Conservation (phyloP, 2,113 vertebrate species). For the Ammospiza caudacuta region DNA sequence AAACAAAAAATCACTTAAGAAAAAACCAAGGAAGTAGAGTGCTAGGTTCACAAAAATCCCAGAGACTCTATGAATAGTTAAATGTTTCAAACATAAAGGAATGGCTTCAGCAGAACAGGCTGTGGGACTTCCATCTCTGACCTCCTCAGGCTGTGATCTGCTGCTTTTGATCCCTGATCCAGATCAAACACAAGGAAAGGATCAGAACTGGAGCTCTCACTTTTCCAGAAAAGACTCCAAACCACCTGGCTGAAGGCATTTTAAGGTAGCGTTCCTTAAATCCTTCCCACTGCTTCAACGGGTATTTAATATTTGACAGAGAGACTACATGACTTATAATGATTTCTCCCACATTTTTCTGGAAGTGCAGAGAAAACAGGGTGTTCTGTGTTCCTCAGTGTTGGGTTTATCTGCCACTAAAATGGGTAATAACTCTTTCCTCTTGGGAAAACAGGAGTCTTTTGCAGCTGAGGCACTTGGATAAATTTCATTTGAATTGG, state of each 20-base stretch:
- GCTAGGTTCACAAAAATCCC: not conserved
- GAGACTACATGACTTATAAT: not conserved
- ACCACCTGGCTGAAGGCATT: not conserved
- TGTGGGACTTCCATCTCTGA: not conserved
- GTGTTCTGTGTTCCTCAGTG: not conserved
- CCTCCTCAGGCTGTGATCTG: not conserved
- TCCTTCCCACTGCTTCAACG: not conserved
- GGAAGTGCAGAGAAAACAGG: not conserved
- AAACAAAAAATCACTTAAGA: not conserved
- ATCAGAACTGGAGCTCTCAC: not conserved
- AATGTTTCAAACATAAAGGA: not conserved
- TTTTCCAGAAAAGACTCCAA: not conserved
- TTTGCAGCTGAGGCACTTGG: not conserved
- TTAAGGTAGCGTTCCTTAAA: not conserved
- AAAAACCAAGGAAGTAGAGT: not conserved
- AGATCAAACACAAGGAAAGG: not conserved
- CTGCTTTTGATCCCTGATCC: not conserved
- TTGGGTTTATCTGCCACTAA: not conserved
- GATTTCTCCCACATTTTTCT: not conserved
- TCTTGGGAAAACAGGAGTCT: not conserved
- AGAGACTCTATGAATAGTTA: not conserved
- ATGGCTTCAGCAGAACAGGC: not conserved
- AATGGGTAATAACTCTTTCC: not conserved
- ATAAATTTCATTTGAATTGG: not conserved
- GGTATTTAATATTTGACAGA: not conserved